Base-by-base conservation (phyloP, 2,797 vertebrate species). In the Micropoecilia bifurca region DNA sequence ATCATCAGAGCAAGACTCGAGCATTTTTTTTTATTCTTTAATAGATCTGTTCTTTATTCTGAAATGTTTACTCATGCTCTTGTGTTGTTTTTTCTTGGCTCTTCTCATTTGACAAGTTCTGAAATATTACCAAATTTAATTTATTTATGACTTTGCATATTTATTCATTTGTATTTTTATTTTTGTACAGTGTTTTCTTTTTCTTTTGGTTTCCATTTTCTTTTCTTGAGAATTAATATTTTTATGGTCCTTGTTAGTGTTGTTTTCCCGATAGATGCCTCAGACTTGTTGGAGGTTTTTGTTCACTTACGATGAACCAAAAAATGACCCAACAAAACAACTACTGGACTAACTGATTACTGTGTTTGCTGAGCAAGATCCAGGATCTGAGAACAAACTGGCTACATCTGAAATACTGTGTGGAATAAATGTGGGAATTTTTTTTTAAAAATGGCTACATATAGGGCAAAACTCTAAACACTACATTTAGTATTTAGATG, bases 111-210 rank as follows among this genome's bases (percentile, higher is more conserved):
- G 84, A 87, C 84, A 84, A 89, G 90, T 87, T 93, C 89, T 92
- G 87, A 90, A 53, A 93, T 92, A 20, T 95, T 92, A 94, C 94
- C 94, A 95, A 95, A 94, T 93, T 71, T 86, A 3, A 95, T 94
- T 94, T 95, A 95, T 95, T 96, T 92, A 94, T 94, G 90, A 93
- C 59, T 18, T 82, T 93, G 89, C 88, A 86, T 96, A 96, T 95
- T 95, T 96, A 95, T 96, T 95, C 90, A 92, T 93, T 92, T 92
- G 86, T 93, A 90, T 92, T 94, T 91, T 88, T 90, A 90, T 93
- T 93, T 95, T 94, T 94, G 83, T 95, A 93, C 88, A 81, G 79
- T 87, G 69, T 53, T 53, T 53, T 25, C 2, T 25, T 8, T 25
- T 2, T 7, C 0, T 48, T 89, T 83, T 74, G 14, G 5, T 78